Evolutionary conservation across 2,888 invertebrate genomes (phyloP), one percentile per base, ranked within the genome.

Genomic region (Mythimna impura): DNA sequence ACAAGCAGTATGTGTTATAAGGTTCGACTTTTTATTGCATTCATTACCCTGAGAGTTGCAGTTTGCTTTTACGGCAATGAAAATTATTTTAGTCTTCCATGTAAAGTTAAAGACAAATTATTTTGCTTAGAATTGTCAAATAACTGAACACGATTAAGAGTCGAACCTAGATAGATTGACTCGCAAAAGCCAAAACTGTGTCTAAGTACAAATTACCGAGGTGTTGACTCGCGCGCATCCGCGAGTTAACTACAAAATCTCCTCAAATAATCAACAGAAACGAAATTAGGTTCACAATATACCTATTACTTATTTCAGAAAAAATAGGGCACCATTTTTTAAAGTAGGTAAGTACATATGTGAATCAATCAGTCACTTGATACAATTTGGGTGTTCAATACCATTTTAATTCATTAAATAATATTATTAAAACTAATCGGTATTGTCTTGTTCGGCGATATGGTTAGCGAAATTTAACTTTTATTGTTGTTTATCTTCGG

Each of bases 341-440:
- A 57, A 12, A 30, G 17, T 50, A 50, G 14, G 25, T 34, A 58
- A 2, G 20, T 58, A 34, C 12, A 57, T 36, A 14, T 12, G 47
- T 36, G 47, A 71, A 40, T 58, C 47, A n/a, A 40, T 72, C 47
- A n/a, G 71, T 17, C 20, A 36, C 17, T 25, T 47, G 8, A 25
- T 12, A 30, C 36, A 12, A 50, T 36, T 71, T 5, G 10, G 34
- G 17, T 47, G 43, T 14, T 34, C 25, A 22, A 52, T 52, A 55
- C 14, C 8, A 25, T 25, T 36, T 2, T 34, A 20, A 14, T 25
- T n/a, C 10, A 20, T 12, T 55, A 25, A 25, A 25, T 25, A 25
- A 30, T 22, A 17, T 30, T 25, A 22, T 57, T 58, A 20, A 30
- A 30, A 52, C n/a, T 20, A 58, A 34, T 34, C 8, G 10, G 3